Evolutionary conservation across 2,113 vertebrate genomes (phyloP), one percentile per base, ranked within the genome.

Genomic region (Vireo altiloquus): DNA sequence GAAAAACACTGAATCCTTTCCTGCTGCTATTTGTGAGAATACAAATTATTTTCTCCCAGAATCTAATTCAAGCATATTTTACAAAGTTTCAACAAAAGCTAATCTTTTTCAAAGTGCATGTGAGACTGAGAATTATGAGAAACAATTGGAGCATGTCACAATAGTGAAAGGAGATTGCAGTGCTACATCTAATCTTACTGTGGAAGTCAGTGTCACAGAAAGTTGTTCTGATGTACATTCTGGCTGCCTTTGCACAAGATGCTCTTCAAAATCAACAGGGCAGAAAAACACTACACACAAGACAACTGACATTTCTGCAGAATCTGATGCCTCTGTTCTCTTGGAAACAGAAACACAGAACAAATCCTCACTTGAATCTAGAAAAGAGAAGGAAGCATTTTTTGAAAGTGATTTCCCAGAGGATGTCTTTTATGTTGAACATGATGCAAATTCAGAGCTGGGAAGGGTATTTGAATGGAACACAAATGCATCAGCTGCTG

Each of bases 21-120:
- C 92, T 53, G 66, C 78, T 70, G 44, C n/a, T 49, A 0, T 37
- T 76, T 35, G 35, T 78, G 80, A 94, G 30, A 46, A 20, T 54
- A 70, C 40, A 91, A 90, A 72, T 68, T 16, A 83, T 78, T 60
- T 93, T 35, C 21, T 80, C 15, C 10, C 80, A 24, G 92, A 84
- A 60, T 53, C 83, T 50, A 54, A 9, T 44, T 79, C 91, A 65
- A 75, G 39, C 49, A 2, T 52, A 21, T 89, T 78, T 92, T 88
- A 77, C 70, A 44, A 85, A 75, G 40, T 37, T 68, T 76, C 83
- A 70, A 12, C 28, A 44, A 77, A 96, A 87, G 22, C 50, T 42
- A n/a, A 74, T 70, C 35, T 94, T 96, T 87, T 96, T 70, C 74
- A 94, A 82, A 94, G 90, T 72, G 82, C 86, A 35, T 94, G 75